phyloP scores from a whole-genome alignment of 2,888 invertebrate species.

The Lepetodrilus schrolli region DNA sequence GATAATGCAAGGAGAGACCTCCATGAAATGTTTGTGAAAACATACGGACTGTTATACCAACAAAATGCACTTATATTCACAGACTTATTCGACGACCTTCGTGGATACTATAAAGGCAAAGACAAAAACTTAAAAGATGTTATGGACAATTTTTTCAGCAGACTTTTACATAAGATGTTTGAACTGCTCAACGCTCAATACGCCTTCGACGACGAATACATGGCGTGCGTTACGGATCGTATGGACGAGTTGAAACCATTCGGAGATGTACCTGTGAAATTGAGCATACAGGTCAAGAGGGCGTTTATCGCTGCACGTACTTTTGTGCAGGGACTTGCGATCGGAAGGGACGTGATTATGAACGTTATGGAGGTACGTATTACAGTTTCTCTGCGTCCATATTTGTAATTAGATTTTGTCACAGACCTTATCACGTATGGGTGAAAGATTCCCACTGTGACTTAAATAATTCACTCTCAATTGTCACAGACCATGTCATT shows the following conservation, averaged over 20 bases:
- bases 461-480: too few species aligned
- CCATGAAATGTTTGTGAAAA: constrained; percentile 95
- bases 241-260: constrained; percentile 96
- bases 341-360: constrained; percentile 86
- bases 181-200: constrained; percentile 91
- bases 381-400: background rate
- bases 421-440: background rate
- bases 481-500: too few species aligned
- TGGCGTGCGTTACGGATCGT: constrained; percentile 90
- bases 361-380: constrained; percentile 70
- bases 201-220: constrained; percentile 85
- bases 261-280: constrained; percentile 93
- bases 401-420: background rate
- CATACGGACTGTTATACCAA: constrained; percentile 95
- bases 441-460: background rate
- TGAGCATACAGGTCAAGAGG: constrained; percentile 90
- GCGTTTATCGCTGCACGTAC: constrained; percentile 96
- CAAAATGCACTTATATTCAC: constrained; percentile 94
- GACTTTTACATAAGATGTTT: constrained; percentile 96
- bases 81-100: constrained; percentile 90
- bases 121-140: constrained; percentile 86
- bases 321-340: constrained; percentile 90
- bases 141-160: constrained; percentile 94
- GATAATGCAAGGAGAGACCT: constrained; percentile 89
- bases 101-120: constrained; percentile 86